Evolutionary conservation across 2,113 vertebrate species (phyloP).

Genomic region (Elachura formosa): DNA sequence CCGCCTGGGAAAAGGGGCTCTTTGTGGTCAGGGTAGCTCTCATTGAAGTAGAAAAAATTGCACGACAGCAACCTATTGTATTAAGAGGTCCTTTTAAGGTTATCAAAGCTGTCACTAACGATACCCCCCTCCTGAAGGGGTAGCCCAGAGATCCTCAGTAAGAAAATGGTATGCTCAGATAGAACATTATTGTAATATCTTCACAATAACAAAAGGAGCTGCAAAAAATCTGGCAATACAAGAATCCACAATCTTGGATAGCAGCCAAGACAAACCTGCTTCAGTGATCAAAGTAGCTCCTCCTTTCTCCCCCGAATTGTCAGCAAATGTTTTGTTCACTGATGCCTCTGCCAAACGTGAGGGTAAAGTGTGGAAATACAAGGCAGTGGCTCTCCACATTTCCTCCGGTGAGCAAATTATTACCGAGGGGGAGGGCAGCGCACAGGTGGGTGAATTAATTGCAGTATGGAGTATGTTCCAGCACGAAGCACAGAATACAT

Average conservation of each 20-base stretch:
- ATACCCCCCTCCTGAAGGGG: neutral
- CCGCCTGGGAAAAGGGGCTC: neutral
- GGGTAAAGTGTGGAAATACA: neutral
- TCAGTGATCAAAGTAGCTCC: no score
- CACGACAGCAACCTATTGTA: neutral
- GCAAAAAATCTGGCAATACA: no score
- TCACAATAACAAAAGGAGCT: neutral
- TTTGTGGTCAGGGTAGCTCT: neutral
- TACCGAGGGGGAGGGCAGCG: neutral
- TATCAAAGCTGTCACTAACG: neutral
- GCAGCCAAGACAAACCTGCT: neutral
- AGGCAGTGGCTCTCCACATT: no score
- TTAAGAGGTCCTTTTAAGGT: neutral
- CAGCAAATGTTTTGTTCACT: neutral
- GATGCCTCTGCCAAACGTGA: neutral
- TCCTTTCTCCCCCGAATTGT: neutral
- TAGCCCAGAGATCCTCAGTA: neutral
- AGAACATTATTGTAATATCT: neutral
- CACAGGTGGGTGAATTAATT: neutral
- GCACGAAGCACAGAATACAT: neutral
- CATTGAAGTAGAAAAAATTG: neutral
- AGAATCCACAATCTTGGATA: neutral
- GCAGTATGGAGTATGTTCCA: neutral
- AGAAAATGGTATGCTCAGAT: neutral
- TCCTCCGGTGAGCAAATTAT: neutral